Percentiles rank a stretch among this genome's conserved stretches.
Evolutionary conservation across 37 sponge, comb jelly and placozoan genomes (phyloP).

Genomic region (Hormiphora californensis): DNA sequence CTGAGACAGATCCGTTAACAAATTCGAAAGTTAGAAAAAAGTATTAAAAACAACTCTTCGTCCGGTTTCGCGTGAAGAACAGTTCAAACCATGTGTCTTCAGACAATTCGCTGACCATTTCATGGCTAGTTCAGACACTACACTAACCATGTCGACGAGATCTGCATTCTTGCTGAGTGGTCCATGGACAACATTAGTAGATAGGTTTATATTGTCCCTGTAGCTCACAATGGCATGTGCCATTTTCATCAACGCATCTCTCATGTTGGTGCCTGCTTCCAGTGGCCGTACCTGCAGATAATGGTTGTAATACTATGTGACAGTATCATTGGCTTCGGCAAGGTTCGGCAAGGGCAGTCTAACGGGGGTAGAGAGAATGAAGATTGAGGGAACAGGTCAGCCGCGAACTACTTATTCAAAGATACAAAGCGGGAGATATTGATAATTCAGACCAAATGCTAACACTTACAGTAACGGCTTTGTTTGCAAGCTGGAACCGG

Average conservation of each 20-base stretch:
- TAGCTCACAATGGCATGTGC: slow-evolving; percentile 23
- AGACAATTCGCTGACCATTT: too few species aligned
- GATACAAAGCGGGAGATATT: too few species aligned
- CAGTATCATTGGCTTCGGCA: background rate
- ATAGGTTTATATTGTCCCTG: slow-evolving; percentile 9
- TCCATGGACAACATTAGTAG: slow-evolving; percentile 32
- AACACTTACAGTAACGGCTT: too few species aligned
- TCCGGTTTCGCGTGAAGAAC: background rate
- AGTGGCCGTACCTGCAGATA: background rate
- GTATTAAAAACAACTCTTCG: too few species aligned
- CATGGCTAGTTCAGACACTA: background rate
- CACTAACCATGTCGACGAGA: background rate
- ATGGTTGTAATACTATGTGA: background rate
- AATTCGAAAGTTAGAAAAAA: too few species aligned
- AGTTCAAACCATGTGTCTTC: background rate
- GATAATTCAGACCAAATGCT: too few species aligned
- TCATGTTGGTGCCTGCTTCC: background rate
- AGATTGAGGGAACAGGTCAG: too few species aligned
- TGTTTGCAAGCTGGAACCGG: too few species aligned
- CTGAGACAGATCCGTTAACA: background rate
- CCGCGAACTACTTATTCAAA: too few species aligned
- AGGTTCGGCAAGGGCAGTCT: background rate
- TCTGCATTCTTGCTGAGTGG: slow-evolving; percentile 35
- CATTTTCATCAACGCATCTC: slow-evolving; percentile 52
- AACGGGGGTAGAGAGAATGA: too few species aligned